Conservation (phyloP, 2,113 vertebrate species). For the Tupaia chinensis region DNA sequence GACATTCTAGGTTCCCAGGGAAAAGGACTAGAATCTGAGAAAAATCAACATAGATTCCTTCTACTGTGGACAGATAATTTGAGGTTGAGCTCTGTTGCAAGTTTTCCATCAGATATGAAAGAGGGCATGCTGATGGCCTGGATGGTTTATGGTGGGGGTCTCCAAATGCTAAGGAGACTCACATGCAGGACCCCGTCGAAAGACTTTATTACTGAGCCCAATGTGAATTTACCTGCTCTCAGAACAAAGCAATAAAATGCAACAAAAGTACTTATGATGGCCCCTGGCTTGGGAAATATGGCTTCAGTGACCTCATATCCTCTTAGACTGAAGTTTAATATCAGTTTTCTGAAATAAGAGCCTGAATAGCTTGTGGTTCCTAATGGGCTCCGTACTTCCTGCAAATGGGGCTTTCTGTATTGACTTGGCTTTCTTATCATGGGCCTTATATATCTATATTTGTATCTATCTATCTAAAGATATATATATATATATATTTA, state of each 20-base stretch:
- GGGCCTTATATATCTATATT: neutral
- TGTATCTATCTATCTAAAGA: too few relatives aligned
- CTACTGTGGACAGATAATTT: neutral
- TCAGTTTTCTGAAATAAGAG: neutral
- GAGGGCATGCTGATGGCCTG: neutral
- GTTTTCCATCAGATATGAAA: neutral
- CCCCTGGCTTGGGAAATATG: constrained; percentile 10
- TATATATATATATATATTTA: neutral
- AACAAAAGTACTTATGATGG: constrained; percentile 24
- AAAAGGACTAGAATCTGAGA: neutral
- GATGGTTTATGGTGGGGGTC: neutral
- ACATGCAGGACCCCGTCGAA: constrained; percentile 10
- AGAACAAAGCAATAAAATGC: constrained; percentile 52
- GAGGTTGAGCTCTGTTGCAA: neutral
- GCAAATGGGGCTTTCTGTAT: neutral
- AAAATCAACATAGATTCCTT: neutral
- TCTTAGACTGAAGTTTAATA: constrained; percentile 12
- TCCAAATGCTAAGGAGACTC: constrained; percentile 14
- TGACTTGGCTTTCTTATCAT: neutral
- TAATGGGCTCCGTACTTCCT: neutral
- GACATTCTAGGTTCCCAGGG: neutral
- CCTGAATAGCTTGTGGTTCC: neutral
- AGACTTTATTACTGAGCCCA: constrained; percentile 49
- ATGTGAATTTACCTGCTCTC: constrained; percentile 54
- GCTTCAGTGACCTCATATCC: constrained; percentile 27